phyloP scores from a whole-genome alignment of 2,797 vertebrate species.

The Dermochelys coriacea region DNA sequence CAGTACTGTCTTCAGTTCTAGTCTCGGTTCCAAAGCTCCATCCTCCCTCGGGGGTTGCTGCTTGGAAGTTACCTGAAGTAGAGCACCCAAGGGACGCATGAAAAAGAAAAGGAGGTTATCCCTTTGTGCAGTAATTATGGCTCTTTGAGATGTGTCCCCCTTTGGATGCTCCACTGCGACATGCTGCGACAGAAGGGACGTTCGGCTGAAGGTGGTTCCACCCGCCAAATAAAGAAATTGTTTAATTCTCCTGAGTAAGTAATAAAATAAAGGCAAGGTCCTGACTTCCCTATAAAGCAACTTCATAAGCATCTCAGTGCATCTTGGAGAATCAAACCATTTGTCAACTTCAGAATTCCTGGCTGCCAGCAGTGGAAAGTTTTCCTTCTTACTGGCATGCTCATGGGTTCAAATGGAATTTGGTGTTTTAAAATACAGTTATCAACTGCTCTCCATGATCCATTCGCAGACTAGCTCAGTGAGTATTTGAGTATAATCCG shows the following conservation, averaged over 20 bases:
- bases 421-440: background rate
- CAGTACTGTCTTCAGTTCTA: no score
- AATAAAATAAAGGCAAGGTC: constrained; percentile 63
- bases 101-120: no score
- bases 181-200: no score
- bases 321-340: constrained; percentile 48
- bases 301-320: constrained; percentile 66
- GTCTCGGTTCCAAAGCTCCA: no score
- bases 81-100: no score
- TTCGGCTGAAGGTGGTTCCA: no score
- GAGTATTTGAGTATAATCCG: background rate
- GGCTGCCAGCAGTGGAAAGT: constrained; percentile 63
- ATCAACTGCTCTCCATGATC: background rate
- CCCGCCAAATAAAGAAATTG: constrained; percentile 16
- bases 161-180: no score
- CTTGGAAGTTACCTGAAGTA: no score
- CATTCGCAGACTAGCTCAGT: constrained; percentile 2
- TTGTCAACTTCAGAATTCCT: constrained; percentile 64
- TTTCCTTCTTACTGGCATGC: constrained; percentile 66
- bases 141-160: no score
- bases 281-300: constrained; percentile 60
- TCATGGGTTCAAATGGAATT: background rate
- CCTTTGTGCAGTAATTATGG: no score
- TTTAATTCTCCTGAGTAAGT: constrained; percentile 59
- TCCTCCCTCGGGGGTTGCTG: no score